These are phyloP conservation scores for Dunckerocampus dactyliophorus DNA, from an alignment of 2,113 vertebrate genomes.

Conservation along the genomic window DNA sequence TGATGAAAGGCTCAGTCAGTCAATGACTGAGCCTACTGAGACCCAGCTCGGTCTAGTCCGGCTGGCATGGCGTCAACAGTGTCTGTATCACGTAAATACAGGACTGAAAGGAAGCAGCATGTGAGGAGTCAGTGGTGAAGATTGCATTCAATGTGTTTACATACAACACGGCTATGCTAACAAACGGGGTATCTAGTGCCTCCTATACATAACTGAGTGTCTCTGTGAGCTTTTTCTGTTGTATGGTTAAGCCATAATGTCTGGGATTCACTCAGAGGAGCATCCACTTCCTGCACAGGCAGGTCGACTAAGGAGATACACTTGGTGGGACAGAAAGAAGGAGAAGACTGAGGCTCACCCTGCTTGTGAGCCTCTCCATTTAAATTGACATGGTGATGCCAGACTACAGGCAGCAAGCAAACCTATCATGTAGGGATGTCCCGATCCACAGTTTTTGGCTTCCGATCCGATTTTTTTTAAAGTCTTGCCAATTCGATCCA, in stretches of 20 bases:
- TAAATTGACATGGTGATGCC: conserved; percentile 20
- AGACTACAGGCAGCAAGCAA: conserved; percentile 1
- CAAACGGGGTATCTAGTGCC: background rate
- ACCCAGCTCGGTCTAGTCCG: conserved; percentile 22
- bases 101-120: conserved; percentile 4
- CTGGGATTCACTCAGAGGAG: conserved; percentile 7
- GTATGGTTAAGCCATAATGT: conserved; percentile 39
- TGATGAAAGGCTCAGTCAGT: conserved; percentile 36
- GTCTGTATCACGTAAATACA: background rate
- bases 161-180: background rate
- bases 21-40: conserved; percentile 30
- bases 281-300: conserved; percentile 44
- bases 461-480: no score
- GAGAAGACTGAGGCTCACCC: conserved; percentile 1
- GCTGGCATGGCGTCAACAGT: conserved; percentile 20
- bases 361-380: conserved; percentile 17
- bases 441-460: no score
- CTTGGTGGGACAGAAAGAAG: conserved; percentile 27
- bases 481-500: no score
- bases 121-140: conserved; percentile 1
- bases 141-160: background rate
- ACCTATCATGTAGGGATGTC: background rate
- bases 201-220: conserved; percentile 21
- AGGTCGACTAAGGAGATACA: conserved; percentile 61
- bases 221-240: conserved; percentile 78